Evolutionary conservation across 2,797 vertebrate genomes (phyloP).

Genomic region (Falco columbarius): DNA sequence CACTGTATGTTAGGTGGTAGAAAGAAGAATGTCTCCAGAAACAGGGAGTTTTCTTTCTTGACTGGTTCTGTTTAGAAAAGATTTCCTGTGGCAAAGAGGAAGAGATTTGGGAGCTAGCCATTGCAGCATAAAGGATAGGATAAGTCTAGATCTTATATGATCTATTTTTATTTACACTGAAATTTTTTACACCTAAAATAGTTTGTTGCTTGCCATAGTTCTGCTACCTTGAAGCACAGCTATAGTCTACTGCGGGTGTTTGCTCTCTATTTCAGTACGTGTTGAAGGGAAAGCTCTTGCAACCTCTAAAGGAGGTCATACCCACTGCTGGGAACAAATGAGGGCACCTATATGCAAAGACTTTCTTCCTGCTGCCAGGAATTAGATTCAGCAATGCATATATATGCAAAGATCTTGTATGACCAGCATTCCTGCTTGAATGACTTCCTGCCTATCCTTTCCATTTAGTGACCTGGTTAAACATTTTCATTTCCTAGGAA

Average conservation of each 20-base stretch:
- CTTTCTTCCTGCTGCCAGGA: background rate
- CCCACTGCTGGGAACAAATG: background rate
- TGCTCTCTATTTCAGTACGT: background rate
- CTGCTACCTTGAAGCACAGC: background rate
- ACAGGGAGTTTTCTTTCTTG: background rate
- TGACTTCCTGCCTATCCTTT: background rate
- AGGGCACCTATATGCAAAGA: background rate
- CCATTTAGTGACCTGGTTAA: background rate
- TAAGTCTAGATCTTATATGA: background rate
- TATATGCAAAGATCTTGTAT: background rate
- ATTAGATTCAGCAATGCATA: background rate
- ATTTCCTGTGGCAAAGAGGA: background rate
- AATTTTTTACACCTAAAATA: background rate
- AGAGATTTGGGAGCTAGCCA: background rate
- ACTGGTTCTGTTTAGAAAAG: background rate
- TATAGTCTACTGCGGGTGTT: background rate
- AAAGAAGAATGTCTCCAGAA: background rate
- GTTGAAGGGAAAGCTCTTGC: background rate
- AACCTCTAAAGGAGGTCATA: background rate
- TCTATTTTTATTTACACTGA: background rate
- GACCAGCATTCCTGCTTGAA: background rate
- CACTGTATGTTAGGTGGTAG: background rate
- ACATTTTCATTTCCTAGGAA: background rate
- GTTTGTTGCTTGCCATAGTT: background rate
- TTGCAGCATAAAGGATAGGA: background rate